Percentiles rank a stretch among this genome's conserved stretches.
Conservation (phyloP, 2,113 vertebrate species). For the Agelaius phoeniceus region DNA sequence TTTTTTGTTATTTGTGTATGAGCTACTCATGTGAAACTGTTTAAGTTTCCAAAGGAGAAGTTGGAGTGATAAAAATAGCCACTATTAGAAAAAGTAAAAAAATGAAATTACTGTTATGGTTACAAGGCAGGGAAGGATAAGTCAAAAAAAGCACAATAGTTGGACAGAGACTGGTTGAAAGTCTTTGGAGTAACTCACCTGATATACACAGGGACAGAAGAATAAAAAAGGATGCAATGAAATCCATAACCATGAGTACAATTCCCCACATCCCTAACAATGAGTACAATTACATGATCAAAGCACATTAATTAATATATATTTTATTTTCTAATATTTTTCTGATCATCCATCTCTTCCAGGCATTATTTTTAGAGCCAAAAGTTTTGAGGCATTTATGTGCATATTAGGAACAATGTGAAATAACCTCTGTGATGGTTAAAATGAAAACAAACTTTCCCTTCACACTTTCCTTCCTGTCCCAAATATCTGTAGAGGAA, state of each 20-base stretch:
- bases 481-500: neutral
- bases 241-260: neutral
- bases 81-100: neutral
- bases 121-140: neutral
- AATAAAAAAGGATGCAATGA: neutral
- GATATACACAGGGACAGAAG: neutral
- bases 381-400: neutral
- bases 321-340: neutral
- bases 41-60: neutral
- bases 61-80: neutral
- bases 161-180: neutral
- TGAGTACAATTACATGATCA: neutral
- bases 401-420: neutral
- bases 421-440: fast-evolving
- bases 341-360: neutral
- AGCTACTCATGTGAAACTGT: neutral
- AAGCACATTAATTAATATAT: neutral
- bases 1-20: neutral
- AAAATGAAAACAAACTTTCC: neutral
- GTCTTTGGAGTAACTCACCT: neutral
- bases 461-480: neutral
- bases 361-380: neutral
- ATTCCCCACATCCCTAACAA: neutral
- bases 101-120: neutral
- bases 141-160: neutral